Conservation (phyloP, 2,888 invertebrate genomes). For the Melanargia galathea region DNA sequence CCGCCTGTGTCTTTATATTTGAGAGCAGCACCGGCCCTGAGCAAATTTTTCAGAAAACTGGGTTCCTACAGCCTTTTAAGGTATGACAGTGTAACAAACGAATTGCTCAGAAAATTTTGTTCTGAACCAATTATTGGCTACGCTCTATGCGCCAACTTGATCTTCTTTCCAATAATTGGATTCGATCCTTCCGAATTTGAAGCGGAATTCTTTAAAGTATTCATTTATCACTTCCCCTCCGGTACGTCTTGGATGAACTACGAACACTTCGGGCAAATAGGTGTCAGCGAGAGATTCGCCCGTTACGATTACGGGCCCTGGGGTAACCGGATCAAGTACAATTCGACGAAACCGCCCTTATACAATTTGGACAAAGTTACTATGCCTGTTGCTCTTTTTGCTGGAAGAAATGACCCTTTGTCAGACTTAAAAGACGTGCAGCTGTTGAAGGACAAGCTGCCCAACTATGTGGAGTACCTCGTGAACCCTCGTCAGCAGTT, state of each 20-base stretch:
- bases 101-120: background rate
- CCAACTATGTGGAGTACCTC: slow-evolving; percentile 46
- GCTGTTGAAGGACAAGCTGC: slow-evolving; percentile 43
- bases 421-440: slow-evolving; percentile 50
- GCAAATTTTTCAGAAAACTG: background rate
- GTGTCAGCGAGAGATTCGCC: slow-evolving; percentile 44
- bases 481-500: slow-evolving; percentile 32
- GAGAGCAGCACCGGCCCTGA: background rate
- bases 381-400: slow-evolving; percentile 48
- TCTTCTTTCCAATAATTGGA: background rate
- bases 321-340: slow-evolving; percentile 48
- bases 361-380: slow-evolving; percentile 54
- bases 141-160: background rate
- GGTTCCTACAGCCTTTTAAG: background rate
- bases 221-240: slow-evolving; percentile 50
- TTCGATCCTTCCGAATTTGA: background rate
- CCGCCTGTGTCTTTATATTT: slow-evolving; percentile 10
- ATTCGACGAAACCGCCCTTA: slow-evolving; percentile 45
- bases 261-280: slow-evolving; percentile 50
- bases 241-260: slow-evolving; percentile 53
- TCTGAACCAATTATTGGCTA: background rate
- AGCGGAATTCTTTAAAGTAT: background rate
- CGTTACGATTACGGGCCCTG: slow-evolving; percentile 51
- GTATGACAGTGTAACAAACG: background rate
- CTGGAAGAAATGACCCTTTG: slow-evolving; percentile 50